These are phyloP conservation scores for Pipistrellus nathusii DNA, from an alignment of 2,797 vertebrate species.

Conservation along the genomic window DNA sequence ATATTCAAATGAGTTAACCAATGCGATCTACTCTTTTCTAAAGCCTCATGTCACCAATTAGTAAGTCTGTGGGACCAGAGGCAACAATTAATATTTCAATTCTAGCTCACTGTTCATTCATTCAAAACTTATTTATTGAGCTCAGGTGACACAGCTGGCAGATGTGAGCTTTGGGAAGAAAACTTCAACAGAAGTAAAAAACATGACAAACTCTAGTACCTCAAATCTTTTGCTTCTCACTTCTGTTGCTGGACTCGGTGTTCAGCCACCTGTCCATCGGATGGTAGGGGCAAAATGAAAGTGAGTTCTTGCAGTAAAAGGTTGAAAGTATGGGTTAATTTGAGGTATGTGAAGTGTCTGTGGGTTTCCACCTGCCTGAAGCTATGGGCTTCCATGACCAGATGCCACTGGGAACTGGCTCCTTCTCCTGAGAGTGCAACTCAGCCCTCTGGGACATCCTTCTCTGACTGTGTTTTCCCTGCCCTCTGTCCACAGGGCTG, in stretches of 20 bases:
- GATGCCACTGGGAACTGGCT: not conserved
- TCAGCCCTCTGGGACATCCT: not conserved
- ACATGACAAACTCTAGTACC: not conserved
- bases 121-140: not conserved
- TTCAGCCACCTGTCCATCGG: not conserved
- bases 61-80: not conserved
- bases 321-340: conserved; percentile 14
- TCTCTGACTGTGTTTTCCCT: not conserved
- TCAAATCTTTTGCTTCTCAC: conserved; percentile 29
- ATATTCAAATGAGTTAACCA: conserved; percentile 29
- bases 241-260: not conserved
- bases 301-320: conserved; percentile 56
- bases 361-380: conserved; percentile 35
- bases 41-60: not conserved
- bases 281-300: conserved; percentile 42
- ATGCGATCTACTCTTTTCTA: not conserved
- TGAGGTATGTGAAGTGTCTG: conserved; percentile 49
- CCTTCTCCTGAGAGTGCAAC: not conserved
- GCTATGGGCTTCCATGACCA: conserved; percentile 15
- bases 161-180: conserved; percentile 29
- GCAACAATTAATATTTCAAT: conserved; percentile 32
- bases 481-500: conserved; percentile 72
- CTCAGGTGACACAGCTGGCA: not conserved
- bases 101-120: not conserved
- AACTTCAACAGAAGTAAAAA: conserved; percentile 42